Base-by-base conservation (phyloP, 37 sponge, comb jelly and placozoan species). In the Halichondria panicea region DNA sequence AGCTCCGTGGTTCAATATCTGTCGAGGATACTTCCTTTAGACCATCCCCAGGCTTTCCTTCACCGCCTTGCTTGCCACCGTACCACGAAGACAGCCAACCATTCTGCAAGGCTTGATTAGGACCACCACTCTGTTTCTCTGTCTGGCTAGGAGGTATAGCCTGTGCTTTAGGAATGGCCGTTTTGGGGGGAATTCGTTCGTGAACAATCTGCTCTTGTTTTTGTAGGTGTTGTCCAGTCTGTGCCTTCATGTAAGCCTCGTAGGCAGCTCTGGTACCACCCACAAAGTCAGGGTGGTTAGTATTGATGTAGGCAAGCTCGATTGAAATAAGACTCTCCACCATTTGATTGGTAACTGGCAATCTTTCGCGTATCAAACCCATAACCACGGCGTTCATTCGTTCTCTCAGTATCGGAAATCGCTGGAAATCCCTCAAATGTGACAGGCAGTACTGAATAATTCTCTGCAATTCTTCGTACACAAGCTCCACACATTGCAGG, bases 221-320 rank as follows among this genome's bases (percentile, higher is more conserved):
- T 15, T 50, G 9, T 6, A 55, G 12, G 21, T 78, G 58, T 50
- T 31, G 21, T 28, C 45, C 36, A 0, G 84, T 74, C 63, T 84
- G 85, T 41, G 86, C 72, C 66, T 77, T 57, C 77, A 89, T 83
- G 71, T 85, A 85, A 0, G 83, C 55, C 53, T 91, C 91, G 77
- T 91, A 91, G 0, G 91, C 91, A 21, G 91, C 91, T 21, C 87
- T 54, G 25, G 86, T 86, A 9, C 94, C 94, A 24, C 90, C 94
- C 46, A 91, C 87, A 80, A 98, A 98, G 59, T 98, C 99, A 21
- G 99, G 99, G 76, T 98, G 99, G 75, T 95, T 98, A 32, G 99
- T 98, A 71, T 98, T 98, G 69, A 95, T 93, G 89, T 98, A 98
- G 22, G 96, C 89, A 41, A 95, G 87, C 63, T 98, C 99, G 40